Percentiles rank a stretch among this genome's conserved stretches.
phyloP scores from a whole-genome alignment of 2,797 vertebrate genomes.

The Nyctibius grandis region DNA sequence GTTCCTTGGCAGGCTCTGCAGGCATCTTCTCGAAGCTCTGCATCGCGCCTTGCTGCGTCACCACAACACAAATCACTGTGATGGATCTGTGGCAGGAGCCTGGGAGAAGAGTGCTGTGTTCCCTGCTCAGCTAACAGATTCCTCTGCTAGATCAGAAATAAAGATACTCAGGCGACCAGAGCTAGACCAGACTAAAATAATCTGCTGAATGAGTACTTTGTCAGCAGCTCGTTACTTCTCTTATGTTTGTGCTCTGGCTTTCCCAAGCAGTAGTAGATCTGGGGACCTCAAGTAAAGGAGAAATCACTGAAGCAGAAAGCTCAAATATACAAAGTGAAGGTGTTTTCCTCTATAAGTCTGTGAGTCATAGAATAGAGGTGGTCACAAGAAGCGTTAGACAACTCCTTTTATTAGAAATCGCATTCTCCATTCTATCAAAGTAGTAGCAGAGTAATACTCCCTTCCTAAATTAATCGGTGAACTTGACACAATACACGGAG shows the following conservation, averaged over 20 bases:
- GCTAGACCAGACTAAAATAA: not conserved
- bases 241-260: not conserved
- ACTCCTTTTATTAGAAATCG: not conserved
- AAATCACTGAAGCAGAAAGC: not conserved
- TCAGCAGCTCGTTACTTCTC: not conserved
- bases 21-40: not conserved
- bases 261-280: not conserved
- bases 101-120: not conserved
- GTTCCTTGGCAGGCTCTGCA: not conserved
- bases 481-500: not conserved
- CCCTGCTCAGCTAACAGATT: not conserved
- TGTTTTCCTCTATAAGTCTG: not conserved
- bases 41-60: fast-evolving
- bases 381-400: not conserved
- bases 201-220: not conserved
- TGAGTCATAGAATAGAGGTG: not conserved
- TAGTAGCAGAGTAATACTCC: not conserved
- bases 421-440: not conserved
- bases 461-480: not conserved
- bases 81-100: not conserved
- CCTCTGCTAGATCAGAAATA: not conserved
- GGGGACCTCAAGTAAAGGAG: not conserved
- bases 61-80: not conserved
- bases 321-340: not conserved
- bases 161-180: not conserved